These are phyloP conservation scores for Semnornis frantzii DNA, from an alignment of 2,113 vertebrate genomes.

Conservation along the genomic window DNA sequence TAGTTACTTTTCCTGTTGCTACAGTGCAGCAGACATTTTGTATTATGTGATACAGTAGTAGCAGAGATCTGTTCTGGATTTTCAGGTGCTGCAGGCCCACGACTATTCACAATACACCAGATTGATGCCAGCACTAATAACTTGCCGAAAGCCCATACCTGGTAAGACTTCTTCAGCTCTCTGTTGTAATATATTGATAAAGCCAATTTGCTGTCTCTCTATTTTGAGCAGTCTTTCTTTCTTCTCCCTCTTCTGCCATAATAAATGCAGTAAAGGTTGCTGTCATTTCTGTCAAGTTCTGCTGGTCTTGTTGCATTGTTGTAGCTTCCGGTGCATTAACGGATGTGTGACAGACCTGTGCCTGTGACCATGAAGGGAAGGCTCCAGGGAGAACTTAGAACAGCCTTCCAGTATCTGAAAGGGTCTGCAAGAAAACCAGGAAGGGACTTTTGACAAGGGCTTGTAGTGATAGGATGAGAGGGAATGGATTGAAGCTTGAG, in stretches of 20 bases:
- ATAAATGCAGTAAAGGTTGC: not conserved
- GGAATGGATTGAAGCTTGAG: too few relatives aligned
- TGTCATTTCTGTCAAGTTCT: not conserved
- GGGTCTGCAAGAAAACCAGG: too few relatives aligned
- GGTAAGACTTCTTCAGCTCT: constrained; percentile 77
- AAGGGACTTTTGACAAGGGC: too few relatives aligned
- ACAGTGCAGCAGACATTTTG: not conserved
- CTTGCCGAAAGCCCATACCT: constrained; percentile 97
- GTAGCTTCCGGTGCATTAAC: rapidly evolving
- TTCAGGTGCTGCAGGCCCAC: constrained; percentile 93
- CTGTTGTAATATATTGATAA: not conserved
- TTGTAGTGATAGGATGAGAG: too few relatives aligned
- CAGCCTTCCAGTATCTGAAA: too few relatives aligned
- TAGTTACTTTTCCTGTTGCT: not conserved
- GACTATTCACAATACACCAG: constrained; percentile 98
- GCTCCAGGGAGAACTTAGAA: too few relatives aligned
- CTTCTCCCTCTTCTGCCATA: not conserved
- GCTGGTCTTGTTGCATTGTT: not conserved
- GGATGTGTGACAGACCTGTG: not conserved
- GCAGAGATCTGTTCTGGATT: not conserved
- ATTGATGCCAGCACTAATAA: constrained; percentile 97
- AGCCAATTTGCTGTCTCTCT: not conserved
- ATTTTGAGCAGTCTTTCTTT: not conserved
- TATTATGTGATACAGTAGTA: not conserved
- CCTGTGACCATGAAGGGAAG: not conserved